Evolutionary conservation across 2,113 vertebrate genomes (phyloP).

Genomic region (Hyaena hyaena): DNA sequence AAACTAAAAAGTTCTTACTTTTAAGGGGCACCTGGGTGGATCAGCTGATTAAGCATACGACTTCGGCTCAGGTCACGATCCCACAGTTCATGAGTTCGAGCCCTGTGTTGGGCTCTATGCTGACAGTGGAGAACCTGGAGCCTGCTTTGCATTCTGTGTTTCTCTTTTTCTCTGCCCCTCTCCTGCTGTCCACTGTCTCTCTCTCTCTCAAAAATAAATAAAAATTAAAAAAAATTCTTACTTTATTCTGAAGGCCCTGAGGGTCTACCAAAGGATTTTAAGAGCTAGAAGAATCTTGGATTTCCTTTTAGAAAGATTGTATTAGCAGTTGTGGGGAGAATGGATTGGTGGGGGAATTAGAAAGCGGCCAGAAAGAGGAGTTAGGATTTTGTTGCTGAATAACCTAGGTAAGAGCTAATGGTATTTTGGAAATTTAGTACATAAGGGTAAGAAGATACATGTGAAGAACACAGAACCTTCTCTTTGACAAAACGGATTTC

Average conservation of each 20-base stretch:
- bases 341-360: neutral
- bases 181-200: no score
- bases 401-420: neutral
- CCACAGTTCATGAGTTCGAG: no score
- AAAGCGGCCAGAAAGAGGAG: neutral
- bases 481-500: slow-evolving; percentile 17
- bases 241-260: neutral
- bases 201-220: no score
- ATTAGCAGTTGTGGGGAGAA: neutral
- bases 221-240: neutral
- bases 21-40: no score
- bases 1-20: neutral
- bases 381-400: neutral
- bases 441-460: neutral
- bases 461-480: neutral
- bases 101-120: no score
- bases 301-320: neutral
- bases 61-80: no score
- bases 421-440: slow-evolving; percentile 8
- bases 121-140: no score
- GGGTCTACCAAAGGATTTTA: neutral
- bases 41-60: no score
- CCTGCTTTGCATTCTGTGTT: no score
- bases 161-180: no score
- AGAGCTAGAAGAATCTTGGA: neutral